Conservation (phyloP, 2,113 vertebrate genomes). For the Gorsachius goisagi region DNA sequence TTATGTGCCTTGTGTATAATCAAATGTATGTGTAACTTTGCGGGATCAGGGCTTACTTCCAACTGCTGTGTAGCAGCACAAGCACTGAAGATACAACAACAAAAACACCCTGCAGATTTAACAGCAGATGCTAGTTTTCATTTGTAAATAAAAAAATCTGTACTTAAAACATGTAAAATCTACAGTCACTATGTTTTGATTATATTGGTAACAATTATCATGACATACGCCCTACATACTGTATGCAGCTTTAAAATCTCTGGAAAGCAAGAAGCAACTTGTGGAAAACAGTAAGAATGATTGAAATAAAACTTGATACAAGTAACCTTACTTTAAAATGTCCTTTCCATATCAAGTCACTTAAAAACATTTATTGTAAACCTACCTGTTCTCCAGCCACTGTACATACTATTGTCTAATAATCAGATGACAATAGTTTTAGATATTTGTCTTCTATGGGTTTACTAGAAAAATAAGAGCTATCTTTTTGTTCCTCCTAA, state of each 20-base stretch:
- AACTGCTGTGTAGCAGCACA: not conserved
- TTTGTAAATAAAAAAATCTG: not conserved
- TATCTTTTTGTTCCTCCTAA: slow-evolving; percentile 45
- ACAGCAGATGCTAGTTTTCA: not conserved
- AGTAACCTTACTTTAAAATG: not conserved
- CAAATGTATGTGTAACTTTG: not conserved
- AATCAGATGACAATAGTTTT: slow-evolving; percentile 39
- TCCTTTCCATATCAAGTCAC: not conserved
- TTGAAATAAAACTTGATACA: not conserved
- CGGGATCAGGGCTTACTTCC: not conserved
- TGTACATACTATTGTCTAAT: slow-evolving; percentile 39
- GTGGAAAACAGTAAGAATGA: not conserved
- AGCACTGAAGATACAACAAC: not conserved
- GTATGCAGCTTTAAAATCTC: not conserved
- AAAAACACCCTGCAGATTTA: not conserved
- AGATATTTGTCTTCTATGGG: slow-evolving; percentile 8
- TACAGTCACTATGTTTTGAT: not conserved
- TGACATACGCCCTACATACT: not conserved
- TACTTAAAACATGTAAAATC: not conserved
- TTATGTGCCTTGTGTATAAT: not conserved
- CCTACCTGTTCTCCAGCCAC: slow-evolving; percentile 66
- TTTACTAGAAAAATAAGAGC: slow-evolving; percentile 33
- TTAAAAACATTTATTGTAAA: slow-evolving; percentile 37
- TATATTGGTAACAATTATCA: not conserved
- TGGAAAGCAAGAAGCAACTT: slow-evolving; percentile 7